These are phyloP conservation scores for Aegithalos caudatus DNA, from an alignment of 2,113 vertebrate genomes.

Conservation along the genomic window DNA sequence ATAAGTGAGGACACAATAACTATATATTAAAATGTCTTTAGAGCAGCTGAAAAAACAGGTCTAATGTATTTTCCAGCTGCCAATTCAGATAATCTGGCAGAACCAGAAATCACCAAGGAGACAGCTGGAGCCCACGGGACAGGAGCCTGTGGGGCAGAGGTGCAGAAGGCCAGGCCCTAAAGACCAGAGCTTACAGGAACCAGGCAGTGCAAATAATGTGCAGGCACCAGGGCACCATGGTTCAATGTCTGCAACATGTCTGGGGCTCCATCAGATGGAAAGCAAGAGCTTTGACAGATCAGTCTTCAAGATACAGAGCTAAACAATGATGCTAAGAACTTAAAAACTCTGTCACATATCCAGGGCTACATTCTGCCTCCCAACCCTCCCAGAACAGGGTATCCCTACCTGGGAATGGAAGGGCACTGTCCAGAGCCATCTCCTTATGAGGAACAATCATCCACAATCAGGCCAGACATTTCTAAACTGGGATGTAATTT, in stretches of 20 bases:
- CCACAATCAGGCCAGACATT: neutral
- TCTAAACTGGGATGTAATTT: neutral
- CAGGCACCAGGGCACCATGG: neutral
- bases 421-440: neutral
- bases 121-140: rapidly evolving
- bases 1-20: neutral
- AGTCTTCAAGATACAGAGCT: neutral
- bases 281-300: neutral
- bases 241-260: neutral
- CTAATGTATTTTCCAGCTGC: conserved; percentile 9
- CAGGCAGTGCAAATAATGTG: neutral
- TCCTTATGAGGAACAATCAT: neutral
- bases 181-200: neutral
- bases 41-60: neutral
- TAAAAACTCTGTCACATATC: neutral
- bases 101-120: neutral
- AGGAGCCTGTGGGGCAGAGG: neutral
- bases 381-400: neutral
- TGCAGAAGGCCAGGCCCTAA: neutral
- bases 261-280: neutral
- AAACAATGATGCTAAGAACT: neutral
- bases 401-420: neutral
- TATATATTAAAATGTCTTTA: neutral
- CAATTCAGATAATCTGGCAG: neutral
- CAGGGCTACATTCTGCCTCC: neutral